Percentiles rank a stretch among this genome's conserved stretches.
Evolutionary conservation across 2,888 invertebrate genomes (phyloP).

Genomic region (Lepidocyrtoides sp.): DNA sequence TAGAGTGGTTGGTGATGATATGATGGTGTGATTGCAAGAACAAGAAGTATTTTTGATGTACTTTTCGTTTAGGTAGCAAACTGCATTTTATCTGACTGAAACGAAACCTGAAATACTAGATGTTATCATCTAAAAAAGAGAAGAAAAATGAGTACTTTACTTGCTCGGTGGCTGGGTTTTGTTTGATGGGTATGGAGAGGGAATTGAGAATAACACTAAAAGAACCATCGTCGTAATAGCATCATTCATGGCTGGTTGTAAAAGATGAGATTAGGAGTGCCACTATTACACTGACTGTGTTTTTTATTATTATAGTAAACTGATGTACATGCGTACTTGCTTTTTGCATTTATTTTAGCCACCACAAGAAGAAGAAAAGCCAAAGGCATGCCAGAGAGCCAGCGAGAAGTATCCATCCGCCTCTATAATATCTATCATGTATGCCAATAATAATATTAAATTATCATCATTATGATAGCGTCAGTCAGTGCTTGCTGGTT

Average conservation of each 20-base stretch:
- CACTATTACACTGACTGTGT: not conserved
- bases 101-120: constrained; percentile 57
- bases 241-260: too few relatives aligned
- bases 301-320: not conserved
- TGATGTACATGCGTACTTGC: not conserved
- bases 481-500: too few relatives aligned
- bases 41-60: not conserved
- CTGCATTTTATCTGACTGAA: constrained; percentile 37
- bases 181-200: constrained; percentile 7
- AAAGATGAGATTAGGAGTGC: constrained; percentile 40
- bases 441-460: constrained; percentile 1
- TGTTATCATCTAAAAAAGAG: constrained; percentile 46
- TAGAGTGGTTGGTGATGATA: not conserved
- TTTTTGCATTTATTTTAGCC: not conserved
- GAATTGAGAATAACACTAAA: not conserved
- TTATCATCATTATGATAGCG: not conserved
- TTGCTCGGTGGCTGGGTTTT: constrained; percentile 39
- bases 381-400: not conserved
- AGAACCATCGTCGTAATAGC: not conserved
- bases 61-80: not conserved
- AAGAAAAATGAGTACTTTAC: constrained; percentile 43
- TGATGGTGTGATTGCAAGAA: not conserved
- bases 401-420: not conserved
- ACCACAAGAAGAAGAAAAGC: not conserved
- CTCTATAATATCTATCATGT: not conserved